Percentiles rank a stretch among this genome's conserved stretches.
phyloP scores from a whole-genome alignment of 2,888 invertebrate genomes.

The Leuctra nigra region DNA sequence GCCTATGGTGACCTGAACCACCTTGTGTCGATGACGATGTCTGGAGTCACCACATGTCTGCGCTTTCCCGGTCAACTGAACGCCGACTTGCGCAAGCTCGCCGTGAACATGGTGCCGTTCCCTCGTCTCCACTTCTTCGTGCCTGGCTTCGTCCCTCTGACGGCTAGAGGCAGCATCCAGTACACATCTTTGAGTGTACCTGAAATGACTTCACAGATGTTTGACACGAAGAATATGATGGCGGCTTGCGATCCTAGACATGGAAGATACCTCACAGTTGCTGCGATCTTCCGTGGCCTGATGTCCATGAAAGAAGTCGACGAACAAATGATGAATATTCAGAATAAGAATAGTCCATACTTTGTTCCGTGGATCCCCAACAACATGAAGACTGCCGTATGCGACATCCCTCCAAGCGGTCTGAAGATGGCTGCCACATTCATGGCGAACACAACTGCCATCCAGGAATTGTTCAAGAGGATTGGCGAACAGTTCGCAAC shows the following conservation, averaged over 20 bases:
- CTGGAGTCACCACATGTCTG: slow-evolving; percentile 77
- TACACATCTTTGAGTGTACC: slow-evolving; percentile 46
- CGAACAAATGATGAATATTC: slow-evolving; percentile 72
- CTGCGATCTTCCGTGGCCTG: slow-evolving; percentile 48
- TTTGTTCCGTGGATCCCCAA: slow-evolving; percentile 80
- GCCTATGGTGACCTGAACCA: slow-evolving; percentile 88
- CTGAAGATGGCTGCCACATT: too few species aligned
- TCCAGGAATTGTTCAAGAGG: too few species aligned
- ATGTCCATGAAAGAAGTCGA: slow-evolving; percentile 66
- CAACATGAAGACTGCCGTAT: slow-evolving; percentile 76
- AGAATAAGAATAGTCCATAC: slow-evolving; percentile 72
- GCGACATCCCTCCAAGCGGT: too few species aligned
- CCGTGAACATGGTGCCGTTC: slow-evolving; percentile 59
- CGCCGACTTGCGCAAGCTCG: too few species aligned
- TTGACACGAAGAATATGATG: slow-evolving; percentile 58
- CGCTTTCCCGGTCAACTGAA: too few species aligned
- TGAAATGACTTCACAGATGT: slow-evolving; percentile 52
- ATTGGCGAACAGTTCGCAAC: too few species aligned
- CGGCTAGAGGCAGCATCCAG: slow-evolving; percentile 51
- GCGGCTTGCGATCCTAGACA: slow-evolving; percentile 54
- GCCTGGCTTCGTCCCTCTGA: slow-evolving; percentile 61
- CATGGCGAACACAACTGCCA: too few species aligned
- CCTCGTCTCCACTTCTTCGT: slow-evolving; percentile 52
- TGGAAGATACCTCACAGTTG: slow-evolving; percentile 51
- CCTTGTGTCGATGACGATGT: slow-evolving; percentile 80